Base-by-base conservation (phyloP, 2,797 vertebrate species). In the Psittacula derbiana region DNA sequence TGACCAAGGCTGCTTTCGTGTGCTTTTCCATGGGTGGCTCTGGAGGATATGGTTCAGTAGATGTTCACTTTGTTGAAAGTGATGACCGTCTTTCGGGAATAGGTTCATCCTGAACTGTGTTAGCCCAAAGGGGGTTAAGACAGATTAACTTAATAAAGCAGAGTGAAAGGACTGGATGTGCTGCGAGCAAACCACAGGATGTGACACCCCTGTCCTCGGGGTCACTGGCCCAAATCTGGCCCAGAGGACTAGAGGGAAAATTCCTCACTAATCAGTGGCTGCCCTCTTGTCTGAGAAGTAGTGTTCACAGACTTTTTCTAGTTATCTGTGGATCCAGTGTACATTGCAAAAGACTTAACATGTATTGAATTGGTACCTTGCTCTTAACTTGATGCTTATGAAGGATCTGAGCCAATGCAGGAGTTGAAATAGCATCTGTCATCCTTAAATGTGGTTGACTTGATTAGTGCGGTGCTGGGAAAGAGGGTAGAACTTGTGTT, bases 101-200 rank as follows among this genome's bases (percentile, higher is more conserved):
- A 69, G 78, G 88, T 85, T 97, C 82, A 85, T 92, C 83, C 46
- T 94, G 36, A 92, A 92, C 70, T 70, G 60, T 0, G 0, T 81
- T 87, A 38, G 73, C 86, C 92, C 73, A 12, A 75, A 65, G 91
- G 83, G 81, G 23, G 40, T 88, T 95, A 73, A 94, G 80, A 90
- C 49, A 92, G 82, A 95, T 96, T 92, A 95, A 80, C 44, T 92
- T 95, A 88, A 94, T 96, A 95, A 97, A 95, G 76, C 69, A 20
- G 38, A 72, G 50, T 40, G 60, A 86, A 90, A 79, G 78, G 74
- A 71, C 71, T 58, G 41, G 60, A 27, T 1, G 5, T 33, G 25
- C 78, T 88, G 69, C 55, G 64, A 92, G 83, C 21, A 80, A 83
- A 90, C 79, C 65, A 52, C 1, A 3, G 85, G 80, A 88, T 2